Percentiles rank a stretch among this genome's conserved stretches.
phyloP scores from a whole-genome alignment of 2,888 invertebrate species.

The Pocota personata region DNA sequence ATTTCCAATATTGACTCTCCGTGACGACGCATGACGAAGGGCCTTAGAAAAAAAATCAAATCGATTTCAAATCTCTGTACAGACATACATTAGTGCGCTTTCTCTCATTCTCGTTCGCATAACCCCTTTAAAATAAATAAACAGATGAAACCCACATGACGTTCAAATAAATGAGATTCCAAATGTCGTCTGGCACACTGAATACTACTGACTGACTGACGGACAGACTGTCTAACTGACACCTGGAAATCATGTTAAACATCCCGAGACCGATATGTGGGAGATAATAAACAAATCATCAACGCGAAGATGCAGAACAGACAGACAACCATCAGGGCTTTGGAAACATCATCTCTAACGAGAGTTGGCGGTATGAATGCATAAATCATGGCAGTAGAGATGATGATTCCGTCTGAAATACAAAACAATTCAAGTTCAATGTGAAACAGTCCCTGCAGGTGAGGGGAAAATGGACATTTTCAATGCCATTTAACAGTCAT shows the following conservation, averaged over 20 bases:
- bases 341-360: not conserved
- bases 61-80: not conserved
- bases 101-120: not conserved
- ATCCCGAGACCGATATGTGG: slow-evolving; percentile 15
- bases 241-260: slow-evolving; percentile 42
- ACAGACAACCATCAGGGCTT: not conserved
- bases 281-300: slow-evolving; percentile 46
- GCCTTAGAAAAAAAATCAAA: slow-evolving; percentile 2
- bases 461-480: not conserved
- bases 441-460: no score
- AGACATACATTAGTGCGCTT: not conserved
- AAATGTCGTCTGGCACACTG: not conserved
- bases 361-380: not conserved
- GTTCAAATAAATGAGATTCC: slow-evolving; percentile 16
- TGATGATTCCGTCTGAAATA: not conserved
- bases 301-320: not conserved
- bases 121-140: slow-evolving; percentile 19
- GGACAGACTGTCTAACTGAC: slow-evolving; percentile 11
- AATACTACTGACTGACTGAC: not conserved
- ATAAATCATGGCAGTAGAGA: not conserved
- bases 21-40: slow-evolving; percentile 42
- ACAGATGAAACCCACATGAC: slow-evolving; percentile 23
- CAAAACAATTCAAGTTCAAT: slow-evolving; percentile 16
- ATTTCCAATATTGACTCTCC: slow-evolving; percentile 50
- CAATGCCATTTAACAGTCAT: not conserved